Percentiles rank a stretch among this genome's conserved stretches.
Evolutionary conservation across 2,797 vertebrate genomes (phyloP).

Genomic region (Naso thynnoides): DNA sequence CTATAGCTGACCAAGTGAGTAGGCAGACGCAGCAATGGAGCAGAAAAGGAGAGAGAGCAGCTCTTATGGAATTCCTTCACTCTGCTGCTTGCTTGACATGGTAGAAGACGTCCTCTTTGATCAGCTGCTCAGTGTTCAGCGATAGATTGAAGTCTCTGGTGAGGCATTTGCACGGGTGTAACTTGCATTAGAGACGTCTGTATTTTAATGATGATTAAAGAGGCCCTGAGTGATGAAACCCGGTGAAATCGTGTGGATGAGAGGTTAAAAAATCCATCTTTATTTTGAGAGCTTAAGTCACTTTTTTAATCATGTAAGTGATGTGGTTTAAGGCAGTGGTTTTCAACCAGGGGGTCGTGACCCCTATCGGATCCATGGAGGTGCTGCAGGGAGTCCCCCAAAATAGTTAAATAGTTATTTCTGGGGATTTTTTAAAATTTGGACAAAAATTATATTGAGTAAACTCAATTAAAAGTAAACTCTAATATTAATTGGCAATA

Average conservation of each 20-base stretch:
- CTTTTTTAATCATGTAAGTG: neutral
- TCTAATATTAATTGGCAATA: too few species aligned
- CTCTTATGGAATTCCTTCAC: slow-evolving; percentile 70
- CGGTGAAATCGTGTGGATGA: slow-evolving; percentile 28
- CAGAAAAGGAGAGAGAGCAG: slow-evolving; percentile 63
- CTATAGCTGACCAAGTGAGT: slow-evolving; percentile 76
- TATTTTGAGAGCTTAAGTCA: slow-evolving; percentile 7
- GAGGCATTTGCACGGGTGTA: slow-evolving; percentile 30
- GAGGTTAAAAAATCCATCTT: slow-evolving; percentile 13
- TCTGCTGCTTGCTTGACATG: slow-evolving; percentile 52
- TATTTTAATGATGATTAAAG: slow-evolving; percentile 42
- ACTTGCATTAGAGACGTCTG: slow-evolving; percentile 25
- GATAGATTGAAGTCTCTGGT: slow-evolving; percentile 29
- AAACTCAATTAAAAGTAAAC: too few species aligned
- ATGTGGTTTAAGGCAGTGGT: neutral
- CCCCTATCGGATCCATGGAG: too few species aligned
- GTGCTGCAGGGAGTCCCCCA: too few species aligned
- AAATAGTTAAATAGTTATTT: too few species aligned
- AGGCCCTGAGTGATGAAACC: slow-evolving; percentile 39
- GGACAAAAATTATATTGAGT: too few species aligned
- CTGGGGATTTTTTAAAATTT: too few species aligned
- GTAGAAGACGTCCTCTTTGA: slow-evolving; percentile 58
- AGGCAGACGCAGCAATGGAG: slow-evolving; percentile 73
- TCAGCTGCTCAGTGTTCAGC: slow-evolving; percentile 47
- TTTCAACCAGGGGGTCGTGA: too few species aligned